Percentiles rank a stretch among this genome's conserved stretches.
phyloP scores from a whole-genome alignment of 92 coral and sea anemone species.

The Virgularia gustaviana region DNA sequence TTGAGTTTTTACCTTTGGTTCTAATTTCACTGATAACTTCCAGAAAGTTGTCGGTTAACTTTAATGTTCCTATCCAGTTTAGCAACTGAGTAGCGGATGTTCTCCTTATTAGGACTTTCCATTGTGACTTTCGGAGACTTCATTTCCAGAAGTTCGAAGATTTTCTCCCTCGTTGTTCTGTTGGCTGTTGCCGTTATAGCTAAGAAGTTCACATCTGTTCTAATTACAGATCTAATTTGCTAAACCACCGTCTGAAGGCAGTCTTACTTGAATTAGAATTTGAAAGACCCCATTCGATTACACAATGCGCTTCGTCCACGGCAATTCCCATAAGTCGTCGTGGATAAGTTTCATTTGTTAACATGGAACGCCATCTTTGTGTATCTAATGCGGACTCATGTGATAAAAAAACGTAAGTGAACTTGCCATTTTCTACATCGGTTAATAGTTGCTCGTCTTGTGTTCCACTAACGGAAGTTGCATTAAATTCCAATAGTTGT shows the following conservation, averaged over 20 bases:
- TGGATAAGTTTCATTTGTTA: slow-evolving; percentile 11
- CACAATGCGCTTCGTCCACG: slow-evolving; percentile 34
- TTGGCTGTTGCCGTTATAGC: slow-evolving; percentile 44
- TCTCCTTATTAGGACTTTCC: slow-evolving; percentile 34
- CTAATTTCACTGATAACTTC: not conserved
- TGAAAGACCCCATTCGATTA: slow-evolving; percentile 28
- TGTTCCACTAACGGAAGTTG: slow-evolving; percentile 28
- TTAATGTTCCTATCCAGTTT: not conserved
- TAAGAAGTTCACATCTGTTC: slow-evolving; percentile 4
- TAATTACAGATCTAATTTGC: slow-evolving; percentile 9
- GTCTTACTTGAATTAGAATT: not conserved
- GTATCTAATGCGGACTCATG: slow-evolving; percentile 9
- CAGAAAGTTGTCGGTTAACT: not conserved
- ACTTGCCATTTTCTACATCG: slow-evolving; percentile 23
- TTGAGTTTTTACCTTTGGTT: not conserved
- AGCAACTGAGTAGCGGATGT: slow-evolving; percentile 11
- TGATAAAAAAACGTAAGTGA: slow-evolving; percentile 27
- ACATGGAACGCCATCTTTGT: slow-evolving; percentile 17
- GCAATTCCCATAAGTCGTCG: slow-evolving; percentile 1
- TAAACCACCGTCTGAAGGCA: slow-evolving; percentile 29
- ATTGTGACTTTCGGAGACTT: slow-evolving; percentile 12
- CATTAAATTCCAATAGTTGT: not conserved
- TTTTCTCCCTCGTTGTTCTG: slow-evolving; percentile 28
- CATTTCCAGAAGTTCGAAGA: slow-evolving; percentile 24
- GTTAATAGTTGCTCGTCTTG: slow-evolving; percentile 5